Conservation (phyloP, 2,797 vertebrate species). For the Malacoraja senta region DNA sequence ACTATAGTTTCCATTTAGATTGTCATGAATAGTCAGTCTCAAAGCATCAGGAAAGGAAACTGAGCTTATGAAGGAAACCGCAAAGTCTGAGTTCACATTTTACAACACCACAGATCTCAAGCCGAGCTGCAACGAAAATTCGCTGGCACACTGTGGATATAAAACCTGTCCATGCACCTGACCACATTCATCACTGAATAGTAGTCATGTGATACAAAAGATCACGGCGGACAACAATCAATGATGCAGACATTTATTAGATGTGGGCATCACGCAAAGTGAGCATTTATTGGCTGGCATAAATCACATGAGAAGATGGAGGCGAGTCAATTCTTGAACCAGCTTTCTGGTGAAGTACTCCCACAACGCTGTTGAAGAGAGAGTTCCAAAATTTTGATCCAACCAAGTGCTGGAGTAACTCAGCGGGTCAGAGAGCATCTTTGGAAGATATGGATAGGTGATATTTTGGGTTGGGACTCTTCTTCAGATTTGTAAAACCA, state of each 20-base stretch:
- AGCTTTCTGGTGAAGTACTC: no score
- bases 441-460: no score
- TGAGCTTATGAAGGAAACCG: slow-evolving; percentile 1
- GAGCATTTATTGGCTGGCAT: no score
- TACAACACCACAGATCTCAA: neutral
- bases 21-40: neutral
- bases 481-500: no score
- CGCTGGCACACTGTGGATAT: neutral
- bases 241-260: neutral
- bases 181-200: neutral
- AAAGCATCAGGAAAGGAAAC: neutral
- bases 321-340: neutral
- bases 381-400: no score
- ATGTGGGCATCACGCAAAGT: no score
- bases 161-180: neutral
- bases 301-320: no score
- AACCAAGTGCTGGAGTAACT: no score
- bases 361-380: no score
- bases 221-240: neutral
- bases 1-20: neutral
- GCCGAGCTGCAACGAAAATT: neutral
- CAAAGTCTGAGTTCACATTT: neutral
- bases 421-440: no score
- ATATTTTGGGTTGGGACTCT: no score
- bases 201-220: neutral